Evolutionary conservation across 2,888 invertebrate genomes (phyloP).

Genomic region (Megalurothrips usitatus): DNA sequence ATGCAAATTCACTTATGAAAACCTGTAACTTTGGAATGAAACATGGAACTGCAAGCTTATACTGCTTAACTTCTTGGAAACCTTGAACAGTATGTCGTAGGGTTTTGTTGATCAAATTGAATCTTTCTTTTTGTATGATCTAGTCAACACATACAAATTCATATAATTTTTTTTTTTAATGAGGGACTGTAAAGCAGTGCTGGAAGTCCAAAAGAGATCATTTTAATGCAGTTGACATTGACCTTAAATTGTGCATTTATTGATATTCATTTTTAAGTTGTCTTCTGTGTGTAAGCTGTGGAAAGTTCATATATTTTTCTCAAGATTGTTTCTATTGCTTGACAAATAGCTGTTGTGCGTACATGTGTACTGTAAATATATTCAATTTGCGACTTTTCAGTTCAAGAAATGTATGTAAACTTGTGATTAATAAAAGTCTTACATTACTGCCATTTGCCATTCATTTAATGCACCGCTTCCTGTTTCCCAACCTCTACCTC

Average conservation of each 20-base stretch:
- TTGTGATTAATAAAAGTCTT: background rate
- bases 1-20: background rate
- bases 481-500: too few relatives aligned
- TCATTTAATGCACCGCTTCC: background rate
- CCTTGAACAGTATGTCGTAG: background rate
- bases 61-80: background rate
- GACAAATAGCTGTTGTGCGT: background rate
- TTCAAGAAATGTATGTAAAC: background rate
- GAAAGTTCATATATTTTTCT: conserved; percentile 14
- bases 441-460: background rate
- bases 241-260: background rate
- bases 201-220: background rate
- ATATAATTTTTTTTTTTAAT: background rate
- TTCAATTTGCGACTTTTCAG: background rate
- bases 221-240: background rate
- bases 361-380: background rate
- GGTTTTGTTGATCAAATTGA: background rate
- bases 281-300: conserved; percentile 5
- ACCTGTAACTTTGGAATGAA: background rate
- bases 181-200: background rate
- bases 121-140: background rate
- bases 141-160: conserved; percentile 14
- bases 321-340: background rate
- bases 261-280: background rate
- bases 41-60: background rate